Base-by-base conservation (phyloP, 2,797 vertebrate genomes). In the Characodon lateralis region DNA sequence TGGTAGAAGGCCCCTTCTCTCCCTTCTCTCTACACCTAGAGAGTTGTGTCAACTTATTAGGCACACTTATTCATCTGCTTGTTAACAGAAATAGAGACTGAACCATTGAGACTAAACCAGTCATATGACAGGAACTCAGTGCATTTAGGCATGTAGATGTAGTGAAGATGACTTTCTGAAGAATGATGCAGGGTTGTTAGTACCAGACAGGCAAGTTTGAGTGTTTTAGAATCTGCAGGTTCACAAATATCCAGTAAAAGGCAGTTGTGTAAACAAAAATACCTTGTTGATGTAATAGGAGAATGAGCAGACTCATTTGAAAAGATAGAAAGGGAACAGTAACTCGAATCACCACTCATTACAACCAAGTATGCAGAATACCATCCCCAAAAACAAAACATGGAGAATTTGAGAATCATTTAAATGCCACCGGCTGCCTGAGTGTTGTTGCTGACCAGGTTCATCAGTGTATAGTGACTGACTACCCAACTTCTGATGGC, bases 401-500 rank as follows among this genome's bases (percentile, higher is more conserved):
- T 55, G 13, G 28, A 65, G 31, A 5, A 9, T 4, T 20, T 35
- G 1, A 35, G 16, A 31, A 35, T 39, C 61, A 20, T 35, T 65
- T 39, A 35, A 39, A 39, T 39, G 9, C 7, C 35, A 22, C 2
- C 1, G 1, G 1, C 63, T 22, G 0, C 31, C 35, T 6, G 0
- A 41, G 35, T 39, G 63, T 41, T 39, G 35, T 41, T 56, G 55
- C 22, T 56, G 55, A 56, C 24, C 55, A 56, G n/a, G 53, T 55
- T 1, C 53, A 24, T 55, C 26, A 26, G 0, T 58, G 13, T 4
- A 13, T 56, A 13, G 12, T 26, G 26, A 59, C 8, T 10, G 9
- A 9, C 26, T 26, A 13, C 6, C 76, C 80, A 85, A 76, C 85
- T 84, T 89, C 89, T 91, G 80, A 89, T 87, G 80, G 85, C 83